Evolutionary conservation across 1,140 invertebrate genomes (phyloP).

Genomic region (Pseudomyrmex gracilis): DNA sequence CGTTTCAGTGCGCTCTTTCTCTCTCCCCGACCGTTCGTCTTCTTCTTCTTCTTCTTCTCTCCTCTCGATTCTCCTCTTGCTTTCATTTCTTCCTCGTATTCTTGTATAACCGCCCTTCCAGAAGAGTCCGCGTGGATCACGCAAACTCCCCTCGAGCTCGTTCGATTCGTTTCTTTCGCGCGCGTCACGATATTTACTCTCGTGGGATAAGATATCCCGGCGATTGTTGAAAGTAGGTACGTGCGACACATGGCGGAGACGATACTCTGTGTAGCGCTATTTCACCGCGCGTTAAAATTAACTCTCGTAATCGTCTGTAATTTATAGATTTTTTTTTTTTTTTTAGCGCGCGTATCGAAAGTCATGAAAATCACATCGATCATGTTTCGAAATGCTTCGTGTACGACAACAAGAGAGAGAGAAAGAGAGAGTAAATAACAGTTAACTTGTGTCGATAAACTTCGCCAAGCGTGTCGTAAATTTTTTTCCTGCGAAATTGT

Average conservation of each 20-base stretch:
- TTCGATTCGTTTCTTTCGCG: constrained; percentile 44
- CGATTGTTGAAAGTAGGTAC: constrained; percentile 19
- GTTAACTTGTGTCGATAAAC: constrained; percentile 3
- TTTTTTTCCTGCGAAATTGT: constrained; percentile 29
- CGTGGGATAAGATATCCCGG: constrained; percentile 27
- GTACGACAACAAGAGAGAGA: background rate
- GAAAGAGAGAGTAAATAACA: no score
- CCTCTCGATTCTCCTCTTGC: constrained; percentile 54
- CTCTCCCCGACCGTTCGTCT: constrained; percentile 49
- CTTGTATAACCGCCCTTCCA: constrained; percentile 59
- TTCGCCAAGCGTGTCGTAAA: constrained; percentile 51
- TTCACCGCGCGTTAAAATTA: background rate
- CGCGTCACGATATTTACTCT: constrained; percentile 34
- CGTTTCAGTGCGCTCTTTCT: constrained; percentile 80
- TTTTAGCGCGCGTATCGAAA: background rate
- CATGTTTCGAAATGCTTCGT: background rate
- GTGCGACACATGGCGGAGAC: no score
- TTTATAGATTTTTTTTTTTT: no score
- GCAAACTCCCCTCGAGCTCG: constrained; percentile 50
- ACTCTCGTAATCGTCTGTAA: no score
- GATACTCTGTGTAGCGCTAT: background rate
- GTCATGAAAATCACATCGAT: background rate
- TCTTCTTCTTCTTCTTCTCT: constrained; percentile 64
- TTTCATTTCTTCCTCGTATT: constrained; percentile 57
- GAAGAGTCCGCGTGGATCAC: constrained; percentile 68